Percentiles rank a stretch among this genome's conserved stretches.
phyloP scores from a whole-genome alignment of 2,888 invertebrate genomes.

The Reticulitermes lucifugus region DNA sequence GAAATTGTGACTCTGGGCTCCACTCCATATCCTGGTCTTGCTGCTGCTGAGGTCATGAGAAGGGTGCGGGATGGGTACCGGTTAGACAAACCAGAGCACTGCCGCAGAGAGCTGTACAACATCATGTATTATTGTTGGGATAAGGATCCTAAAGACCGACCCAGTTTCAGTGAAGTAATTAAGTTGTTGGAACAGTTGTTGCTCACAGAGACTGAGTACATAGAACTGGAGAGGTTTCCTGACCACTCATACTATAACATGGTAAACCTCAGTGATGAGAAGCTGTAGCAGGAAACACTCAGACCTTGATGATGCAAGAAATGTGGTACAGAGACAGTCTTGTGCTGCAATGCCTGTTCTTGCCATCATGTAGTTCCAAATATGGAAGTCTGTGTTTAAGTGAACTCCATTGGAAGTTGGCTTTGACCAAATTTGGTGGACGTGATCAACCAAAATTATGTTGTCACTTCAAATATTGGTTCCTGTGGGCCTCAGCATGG shows the following conservation, averaged over 20 bases:
- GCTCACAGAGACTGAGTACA: constrained; percentile 92
- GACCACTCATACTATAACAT: constrained; percentile 94
- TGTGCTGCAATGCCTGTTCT: no score
- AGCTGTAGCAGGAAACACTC: constrained; percentile 62
- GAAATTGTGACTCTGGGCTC: constrained; percentile 77
- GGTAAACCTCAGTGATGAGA: constrained; percentile 86
- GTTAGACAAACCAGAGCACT: constrained; percentile 93
- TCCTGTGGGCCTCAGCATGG: not conserved
- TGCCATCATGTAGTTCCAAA: no score
- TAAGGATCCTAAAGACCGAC: constrained; percentile 83
- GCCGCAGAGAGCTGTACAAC: constrained; percentile 90
- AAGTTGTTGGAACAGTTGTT: constrained; percentile 84
- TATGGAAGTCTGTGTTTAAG: no score
- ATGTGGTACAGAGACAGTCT: no score
- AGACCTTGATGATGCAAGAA: no score
- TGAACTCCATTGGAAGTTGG: not conserved
- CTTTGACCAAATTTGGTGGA: not conserved
- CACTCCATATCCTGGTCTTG: constrained; percentile 93
- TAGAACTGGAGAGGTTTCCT: constrained; percentile 91
- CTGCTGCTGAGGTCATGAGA: constrained; percentile 91
- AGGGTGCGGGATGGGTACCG: constrained; percentile 80
- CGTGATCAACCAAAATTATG: not conserved
- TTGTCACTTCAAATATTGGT: not conserved
- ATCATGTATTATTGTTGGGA: constrained; percentile 98
- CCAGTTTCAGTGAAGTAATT: constrained; percentile 86